phyloP scores from a whole-genome alignment of 2,113 vertebrate genomes.

The Zootoca vivipara region DNA sequence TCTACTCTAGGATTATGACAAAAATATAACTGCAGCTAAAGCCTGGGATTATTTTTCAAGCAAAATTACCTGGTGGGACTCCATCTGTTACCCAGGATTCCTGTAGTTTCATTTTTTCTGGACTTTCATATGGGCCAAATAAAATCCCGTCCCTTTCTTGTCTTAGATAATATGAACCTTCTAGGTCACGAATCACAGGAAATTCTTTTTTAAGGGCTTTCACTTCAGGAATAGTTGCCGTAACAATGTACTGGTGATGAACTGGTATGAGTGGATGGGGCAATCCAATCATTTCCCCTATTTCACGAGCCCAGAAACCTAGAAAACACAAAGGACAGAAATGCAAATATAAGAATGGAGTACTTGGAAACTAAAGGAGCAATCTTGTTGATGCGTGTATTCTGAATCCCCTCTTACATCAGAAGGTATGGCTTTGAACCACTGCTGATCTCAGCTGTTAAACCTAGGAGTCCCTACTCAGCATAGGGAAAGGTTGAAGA shows the following conservation, averaged over 20 bases:
- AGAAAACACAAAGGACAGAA: constrained; percentile 8
- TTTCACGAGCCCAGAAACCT: constrained; percentile 97
- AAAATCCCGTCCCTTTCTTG: constrained; percentile 95
- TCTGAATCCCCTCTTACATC: not conserved
- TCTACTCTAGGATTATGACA: no score
- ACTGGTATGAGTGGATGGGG: constrained; percentile 93
- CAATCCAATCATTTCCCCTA: constrained; percentile 90
- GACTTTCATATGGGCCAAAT: constrained; percentile 92
- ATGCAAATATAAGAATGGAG: not conserved
- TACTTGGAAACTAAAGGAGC: not conserved
- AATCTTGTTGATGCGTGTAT: not conserved
- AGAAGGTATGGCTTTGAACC: not conserved
- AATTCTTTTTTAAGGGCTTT: constrained; percentile 90
- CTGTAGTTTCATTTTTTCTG: constrained; percentile 94
- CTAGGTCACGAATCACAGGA: constrained; percentile 92
- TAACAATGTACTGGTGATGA: constrained; percentile 97
- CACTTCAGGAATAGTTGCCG: constrained; percentile 91
- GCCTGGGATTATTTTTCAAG: not conserved
- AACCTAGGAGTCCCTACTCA: not conserved
- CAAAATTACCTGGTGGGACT: constrained; percentile 87
- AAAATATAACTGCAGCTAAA: not conserved
- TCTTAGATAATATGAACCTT: constrained; percentile 92
- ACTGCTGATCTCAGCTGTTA: not conserved
- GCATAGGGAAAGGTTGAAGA: not conserved
- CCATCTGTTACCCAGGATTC: constrained; percentile 91